phyloP scores from a whole-genome alignment of 2,888 invertebrate genomes.

The Calameuta idolon region DNA sequence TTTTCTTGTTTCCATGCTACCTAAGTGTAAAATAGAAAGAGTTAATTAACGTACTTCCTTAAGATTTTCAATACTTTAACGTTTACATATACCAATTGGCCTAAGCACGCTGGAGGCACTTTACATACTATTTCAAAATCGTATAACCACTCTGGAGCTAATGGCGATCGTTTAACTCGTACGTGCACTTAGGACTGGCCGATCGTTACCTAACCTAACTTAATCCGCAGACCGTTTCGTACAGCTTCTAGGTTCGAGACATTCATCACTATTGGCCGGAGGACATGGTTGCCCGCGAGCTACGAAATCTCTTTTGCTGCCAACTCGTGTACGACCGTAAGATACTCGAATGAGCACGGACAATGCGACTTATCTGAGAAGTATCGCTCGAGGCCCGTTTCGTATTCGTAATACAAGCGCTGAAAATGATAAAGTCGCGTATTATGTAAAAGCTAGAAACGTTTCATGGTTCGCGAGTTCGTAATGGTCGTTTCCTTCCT shows the following conservation, averaged over 20 bases:
- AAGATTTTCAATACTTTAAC: neutral
- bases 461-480: conserved; percentile 4
- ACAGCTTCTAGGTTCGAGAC: neutral
- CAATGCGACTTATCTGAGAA: conserved; percentile 6
- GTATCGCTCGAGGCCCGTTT: conserved; percentile 5
- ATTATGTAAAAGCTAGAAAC: conserved; percentile 3
- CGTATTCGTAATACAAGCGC: conserved; percentile 2
- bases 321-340: neutral
- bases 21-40: neutral
- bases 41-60: neutral
- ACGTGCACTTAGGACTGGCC: neutral
- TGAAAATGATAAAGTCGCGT: conserved; percentile 2
- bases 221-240: neutral
- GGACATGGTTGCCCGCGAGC: conserved; percentile 5
- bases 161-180: neutral
- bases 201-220: neutral
- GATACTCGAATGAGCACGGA: conserved; percentile 7
- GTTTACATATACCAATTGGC: neutral
- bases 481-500: neutral
- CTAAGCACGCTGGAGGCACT: neutral
- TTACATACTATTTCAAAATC: neutral
- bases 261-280: conserved; percentile 6
- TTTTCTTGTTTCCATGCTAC: neutral
- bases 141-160: neutral
- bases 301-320: conserved; percentile 8